Base-by-base conservation (phyloP, 30 jellyfish, hydroid and myxozoan species). In the Turritopsis dohrnii region DNA sequence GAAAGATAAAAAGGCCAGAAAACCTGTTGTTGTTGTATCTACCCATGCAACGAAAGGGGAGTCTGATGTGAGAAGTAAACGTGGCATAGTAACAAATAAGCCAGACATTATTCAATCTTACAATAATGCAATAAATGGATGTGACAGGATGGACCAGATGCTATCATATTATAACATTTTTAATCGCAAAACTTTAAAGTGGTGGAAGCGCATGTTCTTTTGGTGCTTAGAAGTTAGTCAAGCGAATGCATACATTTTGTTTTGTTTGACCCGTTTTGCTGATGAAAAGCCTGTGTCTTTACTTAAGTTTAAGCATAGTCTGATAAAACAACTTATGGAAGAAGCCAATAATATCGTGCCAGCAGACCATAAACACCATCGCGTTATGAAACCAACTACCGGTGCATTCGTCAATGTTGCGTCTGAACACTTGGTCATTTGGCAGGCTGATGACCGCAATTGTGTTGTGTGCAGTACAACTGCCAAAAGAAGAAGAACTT, bases 1-100 rank as follows among this genome's bases (percentile, higher is more conserved):
- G 77, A 7, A 69, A 1, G 77, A 84, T 52, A 84, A 84, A 76
- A 83, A 84, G 29, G 91, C 91, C 0, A 84, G 54, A 0, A 76
- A 54, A 29, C 83, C 90, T 0, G 87, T 53, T 28, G 79, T 83
- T 1, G 77, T 29, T 71, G 89, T 83, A 0, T 83, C 88, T 0
- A 65, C 88, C 0, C 0, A 7, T 8, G 7, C 87, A 3, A 7
- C 52, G 7, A 65, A 53, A 8, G 88, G 52, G 0, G 71, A n/a
- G 26, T 0, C 86, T 0, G 69, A 4, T 7, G 79, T 66, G 0
- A 29, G 18, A 21, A 71, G 0, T 1, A 66, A 71, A 23, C 5
- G 19, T 18, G 1, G 30, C 0, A 69, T 0, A 0, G 1, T 18
- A 0, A 54, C 41, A 13, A 0, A 0, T 0, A 82, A 31, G 81